A percentile compares a stretch with the other conserved stretches of the same genome.
These are phyloP conservation scores for Phrynosoma blainvillii DNA, from an alignment of 2,113 vertebrate species.

Conservation along the genomic window DNA sequence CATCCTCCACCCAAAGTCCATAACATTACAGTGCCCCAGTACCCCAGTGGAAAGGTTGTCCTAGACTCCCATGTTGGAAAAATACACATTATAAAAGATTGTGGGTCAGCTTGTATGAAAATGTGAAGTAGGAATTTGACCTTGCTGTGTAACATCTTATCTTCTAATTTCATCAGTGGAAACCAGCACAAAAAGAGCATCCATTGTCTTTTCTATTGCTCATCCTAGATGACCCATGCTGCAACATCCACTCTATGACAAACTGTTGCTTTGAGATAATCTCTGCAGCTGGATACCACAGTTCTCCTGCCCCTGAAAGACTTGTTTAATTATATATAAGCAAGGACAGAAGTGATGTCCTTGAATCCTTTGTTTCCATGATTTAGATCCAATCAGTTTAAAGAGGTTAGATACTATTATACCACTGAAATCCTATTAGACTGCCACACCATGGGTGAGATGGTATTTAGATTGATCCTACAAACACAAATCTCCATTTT, in stretches of 20 bases:
- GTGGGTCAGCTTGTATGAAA: not conserved
- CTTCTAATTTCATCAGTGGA: not conserved
- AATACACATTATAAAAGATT: not conserved
- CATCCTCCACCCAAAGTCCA: too few species aligned
- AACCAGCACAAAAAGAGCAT: not conserved
- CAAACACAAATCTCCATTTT: conserved; percentile 41
- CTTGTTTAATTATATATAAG: conserved; percentile 32
- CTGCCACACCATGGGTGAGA: conserved; percentile 32
- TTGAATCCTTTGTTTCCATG: conserved; percentile 49
- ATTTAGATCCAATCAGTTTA: conserved; percentile 62
- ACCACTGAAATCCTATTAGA: conserved; percentile 65
- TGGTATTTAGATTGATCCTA: conserved; percentile 48
- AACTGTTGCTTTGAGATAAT: not conserved
- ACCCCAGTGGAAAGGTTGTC: too few species aligned
- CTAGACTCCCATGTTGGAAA: too few species aligned
- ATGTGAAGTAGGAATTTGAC: not conserved
- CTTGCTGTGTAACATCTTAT: not conserved
- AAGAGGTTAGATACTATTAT: conserved; percentile 36
- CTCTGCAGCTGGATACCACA: not conserved
- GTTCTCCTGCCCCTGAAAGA: conserved; percentile 34
- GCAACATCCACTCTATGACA: not conserved
- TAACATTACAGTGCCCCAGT: too few species aligned
- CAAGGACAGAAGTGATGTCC: conserved; percentile 41
- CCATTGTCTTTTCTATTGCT: not conserved
- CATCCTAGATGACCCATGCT: not conserved